Base-by-base conservation (phyloP, 2,888 invertebrate genomes). In the Cheilosia soror region DNA sequence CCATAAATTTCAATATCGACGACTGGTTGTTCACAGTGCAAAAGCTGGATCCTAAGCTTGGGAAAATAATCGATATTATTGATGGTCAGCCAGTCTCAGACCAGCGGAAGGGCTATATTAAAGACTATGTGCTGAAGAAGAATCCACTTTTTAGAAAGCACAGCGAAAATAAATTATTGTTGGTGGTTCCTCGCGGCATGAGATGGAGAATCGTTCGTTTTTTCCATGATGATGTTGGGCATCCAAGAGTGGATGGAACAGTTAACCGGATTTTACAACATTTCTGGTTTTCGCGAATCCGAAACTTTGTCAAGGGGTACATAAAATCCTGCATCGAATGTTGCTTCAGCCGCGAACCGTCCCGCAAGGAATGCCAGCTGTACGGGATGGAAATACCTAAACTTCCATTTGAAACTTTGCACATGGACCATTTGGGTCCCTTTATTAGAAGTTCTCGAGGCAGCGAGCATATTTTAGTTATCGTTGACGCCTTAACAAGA, bases 301-400 rank as follows among this genome's bases (percentile, higher is more conserved):
- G 83, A 0, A 68, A 66, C 3, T 78, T 68, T 53, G 71, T 79
- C 2, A 84, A 80, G 31, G 49, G 72, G 15, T 84, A 66, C 25
- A 51, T 85, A 4, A 60, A 55, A 9, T 73, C 77, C 2, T 87
- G 87, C 29, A 4, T 77, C 5, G 72, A 80, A 9, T 85, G 77
- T 25, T 75, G 72, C 25, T 87, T 63, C 25, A 80, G 71, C 42
- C 72, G 80, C n/a, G 49, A 66, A 9, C 57, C 62, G 9, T 31
- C 49, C 4, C 29, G 40, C 0, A 76, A 79, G 49, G 78, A 83
- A 37, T 77, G 75, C 2, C 20, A 66, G 4, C 49, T 81, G 9
- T 58, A 68, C 29, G 79, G 83, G 5, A 76, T 80, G 62, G 82
- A 87, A 0, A 72, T 86, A 40, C 80, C 84, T 7, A 85, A 44